Evolutionary conservation across 2,888 invertebrate genomes (phyloP), one percentile per base, ranked within the genome.

Genomic region (Saturnia japonica): DNA sequence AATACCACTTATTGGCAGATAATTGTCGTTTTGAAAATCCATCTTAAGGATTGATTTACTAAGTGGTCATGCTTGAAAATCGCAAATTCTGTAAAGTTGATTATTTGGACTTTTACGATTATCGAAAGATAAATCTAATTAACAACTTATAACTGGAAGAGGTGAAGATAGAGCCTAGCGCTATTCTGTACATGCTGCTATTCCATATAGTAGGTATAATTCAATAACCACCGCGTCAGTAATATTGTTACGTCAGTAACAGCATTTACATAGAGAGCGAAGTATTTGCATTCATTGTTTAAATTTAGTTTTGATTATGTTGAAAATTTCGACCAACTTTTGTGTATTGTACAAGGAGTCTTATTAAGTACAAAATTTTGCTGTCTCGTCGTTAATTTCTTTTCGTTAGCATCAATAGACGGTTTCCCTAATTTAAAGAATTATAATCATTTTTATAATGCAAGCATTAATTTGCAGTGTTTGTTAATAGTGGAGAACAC

Each of bases 191-290:
- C 34, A n/a, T 28, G 43, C 60, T 47, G 11, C 34, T 28, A 66
- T 22, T 66, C 16, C 40, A 70, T 40, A 66, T 6, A 34, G 34
- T n/a, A n/a, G n/a, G n/a, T 34, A 34, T 62, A 85, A 82, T 80
- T 83, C 85, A 87, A 87, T 86, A 88, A 83, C 84, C 76, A 75
- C 79, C 77, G 79, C 77, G 78, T 81, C 82, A 34, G 34, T 34
- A 34, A 80, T 85, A 84, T 83, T 77, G 87, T 91, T 89, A 89
- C 83, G 83, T 85, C 86, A 83, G 85, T 78, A 79, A 74, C 34
- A 78, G 78, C 79, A 91, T 91, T 91, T 88, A 86, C 89, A 91
- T 89, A 88, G 81, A 83, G 81, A 84, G 80, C 80, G 80, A 79
- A 85, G 86, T 77, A 89, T 88, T 86, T 85, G 81, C 84, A 86